Percentiles rank a stretch among this genome's conserved stretches.
phyloP scores from a whole-genome alignment of 2,888 invertebrate genomes.

The Myopa tessellatipennis region DNA sequence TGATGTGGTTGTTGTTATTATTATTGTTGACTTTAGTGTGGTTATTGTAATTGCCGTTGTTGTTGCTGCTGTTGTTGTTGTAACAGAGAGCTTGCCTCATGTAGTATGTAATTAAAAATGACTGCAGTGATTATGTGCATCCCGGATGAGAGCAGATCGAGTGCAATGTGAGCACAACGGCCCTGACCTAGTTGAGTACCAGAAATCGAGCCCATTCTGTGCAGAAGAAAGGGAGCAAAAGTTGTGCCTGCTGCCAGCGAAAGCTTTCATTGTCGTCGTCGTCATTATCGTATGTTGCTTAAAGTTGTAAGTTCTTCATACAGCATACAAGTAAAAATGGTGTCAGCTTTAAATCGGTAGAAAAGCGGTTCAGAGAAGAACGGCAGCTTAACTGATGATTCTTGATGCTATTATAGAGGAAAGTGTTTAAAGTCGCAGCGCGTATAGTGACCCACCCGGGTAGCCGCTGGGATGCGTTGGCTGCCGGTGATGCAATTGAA shows the following conservation, averaged over 20 bases:
- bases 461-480: neutral
- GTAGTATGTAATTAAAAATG: neutral
- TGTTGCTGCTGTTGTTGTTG: neutral
- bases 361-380: too few species aligned
- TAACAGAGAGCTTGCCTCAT: slow-evolving; percentile 42
- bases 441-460: neutral
- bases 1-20: neutral
- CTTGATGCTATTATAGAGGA: too few species aligned
- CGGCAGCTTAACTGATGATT: too few species aligned
- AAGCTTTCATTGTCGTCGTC: neutral
- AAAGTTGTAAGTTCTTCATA: neutral
- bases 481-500: neutral
- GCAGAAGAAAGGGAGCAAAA: neutral
- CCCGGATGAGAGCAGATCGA: slow-evolving; percentile 14
- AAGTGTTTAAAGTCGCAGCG: too few species aligned
- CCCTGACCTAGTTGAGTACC: slow-evolving; percentile 64
- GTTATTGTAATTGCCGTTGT: slow-evolving; percentile 11
- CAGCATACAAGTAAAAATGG: neutral
- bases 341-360: neutral
- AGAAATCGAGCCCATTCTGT: neutral
- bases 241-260: slow-evolving; percentile 5
- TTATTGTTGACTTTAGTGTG: neutral
- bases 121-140: neutral
- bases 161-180: slow-evolving; percentile 63
- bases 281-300: neutral